Base-by-base conservation (phyloP, 1,140 invertebrate species). In the Eufriesea mexicana region DNA sequence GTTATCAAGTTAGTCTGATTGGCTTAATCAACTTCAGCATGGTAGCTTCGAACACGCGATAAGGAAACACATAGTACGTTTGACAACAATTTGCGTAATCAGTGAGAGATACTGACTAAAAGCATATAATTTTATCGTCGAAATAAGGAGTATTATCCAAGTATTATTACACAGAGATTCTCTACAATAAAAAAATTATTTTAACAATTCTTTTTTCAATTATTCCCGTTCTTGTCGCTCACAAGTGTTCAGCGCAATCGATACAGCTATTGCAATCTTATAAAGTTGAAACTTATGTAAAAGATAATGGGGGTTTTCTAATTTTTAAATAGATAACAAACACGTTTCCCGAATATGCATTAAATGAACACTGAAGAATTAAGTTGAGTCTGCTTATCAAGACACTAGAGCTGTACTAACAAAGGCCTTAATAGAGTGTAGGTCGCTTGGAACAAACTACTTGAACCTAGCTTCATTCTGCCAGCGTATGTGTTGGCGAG, bases 311-410 rank as follows among this genome's bases (percentile, higher is more conserved):
- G 18, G 5, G 61, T 35, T 4, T 42, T 20, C 14, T 10, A 20
- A 2, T 10, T 20, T 25, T 5, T 35, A 2, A 0, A 5, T 14
- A 64, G 59, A 76, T 76, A 76, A 51, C 14, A 42, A 2, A 20
- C 49, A 12, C 18, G n/a, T 64, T 68, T 79, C 23, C 20, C 16
- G 4, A 18, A 1, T 10, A 25, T n/a, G 61, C 23, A 54, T 57
- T 51, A 28, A 71, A 51, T 61, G 55, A 28, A 57, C 25, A 14
- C 2, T 23, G 14, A 20, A 23, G 23, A 16, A 18, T 35, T 6
- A 62, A n/a, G 64, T 20, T 9, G 35, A 12, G 25, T 10, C 23
- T 35, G 14, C 23, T 72, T 79, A 79, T 79, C 77, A 61, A 79
- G 77, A 57, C 66, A 71, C 7, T n/a, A 23, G 23, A 68, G 45